Conservation (phyloP, 1,140 invertebrate species). For the Daktulosphaira vitifoliae region DNA sequence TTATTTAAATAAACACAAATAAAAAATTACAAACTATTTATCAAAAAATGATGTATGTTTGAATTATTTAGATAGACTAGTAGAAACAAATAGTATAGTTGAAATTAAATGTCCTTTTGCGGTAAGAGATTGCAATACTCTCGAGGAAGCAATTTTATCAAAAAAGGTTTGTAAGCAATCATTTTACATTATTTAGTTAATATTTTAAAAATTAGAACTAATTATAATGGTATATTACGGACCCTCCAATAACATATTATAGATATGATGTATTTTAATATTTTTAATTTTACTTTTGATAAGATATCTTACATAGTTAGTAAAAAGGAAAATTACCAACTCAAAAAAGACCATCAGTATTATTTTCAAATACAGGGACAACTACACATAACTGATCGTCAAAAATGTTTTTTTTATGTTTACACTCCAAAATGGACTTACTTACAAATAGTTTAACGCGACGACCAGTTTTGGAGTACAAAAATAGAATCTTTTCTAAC, state of each 20-base stretch:
- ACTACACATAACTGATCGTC: not conserved
- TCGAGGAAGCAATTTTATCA: too few species aligned
- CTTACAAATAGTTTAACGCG: not conserved
- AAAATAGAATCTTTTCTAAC: not conserved
- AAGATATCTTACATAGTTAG: not conserved
- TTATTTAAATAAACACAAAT: not conserved
- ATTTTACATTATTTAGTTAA: too few species aligned
- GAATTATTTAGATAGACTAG: not conserved
- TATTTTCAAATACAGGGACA: conserved; percentile 3
- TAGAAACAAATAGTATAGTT: not conserved
- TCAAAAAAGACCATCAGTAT: not conserved
- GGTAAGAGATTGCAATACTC: too few species aligned
- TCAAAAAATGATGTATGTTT: not conserved
- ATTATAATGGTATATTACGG: too few species aligned
- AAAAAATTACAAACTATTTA: not conserved
- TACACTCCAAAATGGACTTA: conserved; percentile 10
- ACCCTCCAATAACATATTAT: not conserved
- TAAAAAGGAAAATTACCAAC: not conserved
- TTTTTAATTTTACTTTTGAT: not conserved
- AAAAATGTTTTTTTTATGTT: not conserved
- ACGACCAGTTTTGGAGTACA: too few species aligned
- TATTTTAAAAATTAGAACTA: too few species aligned
- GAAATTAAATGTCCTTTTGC: not conserved
- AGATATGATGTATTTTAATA: not conserved
- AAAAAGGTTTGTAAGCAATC: too few species aligned